phyloP scores from a whole-genome alignment of 2,797 vertebrate genomes.

The Rhinella marina region DNA sequence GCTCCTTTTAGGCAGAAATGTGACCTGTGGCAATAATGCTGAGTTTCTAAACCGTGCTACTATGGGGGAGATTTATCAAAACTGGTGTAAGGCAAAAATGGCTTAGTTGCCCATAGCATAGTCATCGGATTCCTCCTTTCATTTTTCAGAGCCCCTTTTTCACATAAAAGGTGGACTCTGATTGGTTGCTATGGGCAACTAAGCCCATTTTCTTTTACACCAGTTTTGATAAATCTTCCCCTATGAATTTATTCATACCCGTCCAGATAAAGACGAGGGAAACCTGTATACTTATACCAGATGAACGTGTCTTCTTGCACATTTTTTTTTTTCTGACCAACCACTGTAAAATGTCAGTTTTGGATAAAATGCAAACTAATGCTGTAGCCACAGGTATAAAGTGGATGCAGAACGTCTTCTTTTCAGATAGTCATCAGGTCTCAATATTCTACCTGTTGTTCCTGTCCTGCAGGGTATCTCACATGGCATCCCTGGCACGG shows the following conservation, averaged over 20 bases:
- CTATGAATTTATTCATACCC: neutral
- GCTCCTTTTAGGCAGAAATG: neutral
- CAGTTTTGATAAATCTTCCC: no score
- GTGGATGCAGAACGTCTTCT: neutral
- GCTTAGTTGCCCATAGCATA: no score
- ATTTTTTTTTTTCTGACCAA: no score
- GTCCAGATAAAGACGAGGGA: neutral
- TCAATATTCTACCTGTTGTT: neutral
- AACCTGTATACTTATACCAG: neutral
- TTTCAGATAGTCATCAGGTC: neutral
- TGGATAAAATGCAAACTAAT: neutral
- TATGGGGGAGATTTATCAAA: no score
- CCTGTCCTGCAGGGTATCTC: constrained; percentile 80
- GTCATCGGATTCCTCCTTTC: no score
- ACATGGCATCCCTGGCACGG: constrained; percentile 74
- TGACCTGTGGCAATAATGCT: neutral
- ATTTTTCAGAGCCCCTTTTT: no score
- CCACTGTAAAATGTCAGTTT: neutral
- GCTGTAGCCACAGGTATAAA: neutral
- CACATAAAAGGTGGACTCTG: no score
- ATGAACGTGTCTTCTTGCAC: neutral
- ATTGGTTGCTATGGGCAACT: no score
- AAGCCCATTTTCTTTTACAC: no score
- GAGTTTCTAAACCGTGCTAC: neutral
- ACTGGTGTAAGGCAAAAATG: no score